Base-by-base conservation (phyloP, 2,797 vertebrate species). In the Rhabdomys pumilio region DNA sequence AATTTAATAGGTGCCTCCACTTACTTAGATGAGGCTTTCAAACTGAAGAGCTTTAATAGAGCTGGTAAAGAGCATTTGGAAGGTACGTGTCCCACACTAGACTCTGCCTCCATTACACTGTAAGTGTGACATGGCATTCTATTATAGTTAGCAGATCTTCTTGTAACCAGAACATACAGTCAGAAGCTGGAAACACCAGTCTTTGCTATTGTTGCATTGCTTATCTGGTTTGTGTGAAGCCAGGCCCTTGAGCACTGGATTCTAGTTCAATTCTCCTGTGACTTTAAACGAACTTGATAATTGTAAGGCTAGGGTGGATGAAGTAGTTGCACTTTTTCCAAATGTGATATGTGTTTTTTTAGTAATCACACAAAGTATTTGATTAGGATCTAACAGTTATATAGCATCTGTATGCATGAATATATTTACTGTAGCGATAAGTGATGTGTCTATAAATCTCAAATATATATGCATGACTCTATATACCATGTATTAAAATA, bases 61-160 rank as follows among this genome's bases (percentile, higher is more conserved):
- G 69, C 44, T 26, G 6, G 84, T 76, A 63, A 83, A 69, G 73
- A 88, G 5, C 86, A 38, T 95, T 85, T 77, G 89, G 86, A 57
- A 87, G 41, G 13, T 10, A 17, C 13, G 41, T 72, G 63, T 41
- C 34, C 7, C 17, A 38, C 19, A 67, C 38, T 69, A 12, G 24
- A n/a, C 13, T 67, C 10, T 55, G 29, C 79, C 69, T 95, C 85
- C n/a, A 19, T 1, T 8, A n/a, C 41, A 82, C 8, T 9, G 0
- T n/a, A 34, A 76, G 84, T 89, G n/a, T 69, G 38, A 17, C 41
- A 0, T 55, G 77, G 5, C 15, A 15, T 24, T 73, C 20, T 53
- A 0, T 38, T 63, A 3, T 57, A n/a, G 31, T 90, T 9, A 13
- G 0, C 7, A 20, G 20, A 31, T n/a, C 24, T 63, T 1, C 26